Evolutionary conservation across 2,888 invertebrate species (phyloP), one percentile per base, ranked within the genome.

Genomic region (Amiota communis): DNA sequence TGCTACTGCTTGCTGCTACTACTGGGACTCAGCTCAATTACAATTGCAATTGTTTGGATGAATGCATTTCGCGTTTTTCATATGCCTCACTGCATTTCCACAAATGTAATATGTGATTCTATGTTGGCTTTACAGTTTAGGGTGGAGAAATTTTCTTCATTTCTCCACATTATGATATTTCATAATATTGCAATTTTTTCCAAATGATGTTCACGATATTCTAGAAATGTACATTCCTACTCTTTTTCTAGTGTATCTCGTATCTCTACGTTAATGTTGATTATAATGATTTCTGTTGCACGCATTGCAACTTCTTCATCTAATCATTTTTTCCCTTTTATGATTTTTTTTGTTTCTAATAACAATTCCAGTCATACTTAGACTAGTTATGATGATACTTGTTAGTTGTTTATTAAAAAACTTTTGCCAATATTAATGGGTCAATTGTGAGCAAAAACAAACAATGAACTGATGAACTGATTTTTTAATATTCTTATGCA

Each of bases 121-220:
- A 59, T 74, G 48, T 51, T 70, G 69, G 75, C 53, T 53, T 53
- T 53, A n/a, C 53, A 2, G 23, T 23, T 23, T 23, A 23, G 23
- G 23, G 23, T n/a, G 23, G 23, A 23, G 23, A 23, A 2, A 23
- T 23, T 23, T 23, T 23, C 49, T 67, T n/a, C 13, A 10, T 64
- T 64, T 13, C 36, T 64, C 36, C 46, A 23, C 23, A 23, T 23
- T 23, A 23, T 23, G 23, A 53, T 51, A 53, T 68, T n/a, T 20
- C 17, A 47, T 59, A 57, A 59, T 53, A 17, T 70, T 23, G 57
- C 61, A 61, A 68, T 68, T 68, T 71, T n/a, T 17, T 70, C 51
- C 20, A 64, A 64, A 71, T 67, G 65, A 76, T 74, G 59, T 69
- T n/a, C 72, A 56, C 46, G 36, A 15, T 67, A 46, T 72, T 15